Base-by-base conservation (phyloP, 2,888 invertebrate species). In the Caenorhabditis uteleia region DNA sequence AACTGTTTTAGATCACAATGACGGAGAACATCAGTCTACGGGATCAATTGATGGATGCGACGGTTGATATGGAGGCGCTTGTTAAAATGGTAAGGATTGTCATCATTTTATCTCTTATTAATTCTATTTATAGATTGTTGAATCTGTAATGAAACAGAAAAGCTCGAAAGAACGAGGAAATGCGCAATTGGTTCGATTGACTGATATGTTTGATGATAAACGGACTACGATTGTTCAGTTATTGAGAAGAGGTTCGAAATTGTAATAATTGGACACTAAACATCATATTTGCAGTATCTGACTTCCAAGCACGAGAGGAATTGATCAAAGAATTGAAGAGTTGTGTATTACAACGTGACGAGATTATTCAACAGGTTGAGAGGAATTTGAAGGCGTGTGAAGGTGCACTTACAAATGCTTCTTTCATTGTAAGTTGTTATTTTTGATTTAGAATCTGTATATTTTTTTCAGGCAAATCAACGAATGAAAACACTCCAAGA, bases 271-370 rank as follows among this genome's bases (percentile, higher is more conserved):
- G n/a, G n/a, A n/a, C n/a, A 27, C 7, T 8, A 29, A 45, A 27
- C 4, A 27, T 8, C n/a, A 7, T 39, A 16, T n/a, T 57, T 73
- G 49, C 36, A 74, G 78, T 77, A 16, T 58, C 67, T 20, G 61
- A 70, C 10, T 74, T 70, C 44, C 74, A 71, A 48, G 75, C 73
- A 42, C 64, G 77, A 20, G 76, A 77, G 49, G 58, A 66, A 12
- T 56, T 79, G 34, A 77, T 70, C 18, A 39, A 65, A 14, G 49
- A 51, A 25, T 57, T 79, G n/a, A 50, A 73, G 49, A 40, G 47
- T 10, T 58, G 57, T 44, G 74, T 79, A 5, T 53, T 62, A 7
- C 47, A 70, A 10, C 62, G 78, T 10, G 71, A 77, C 48, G 49
- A 56, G 21, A 40, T 77, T 8, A 74, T 79, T 16, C 51, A 60